phyloP scores from a whole-genome alignment of 2,113 vertebrate species.

The Pseudopipra pipra region DNA sequence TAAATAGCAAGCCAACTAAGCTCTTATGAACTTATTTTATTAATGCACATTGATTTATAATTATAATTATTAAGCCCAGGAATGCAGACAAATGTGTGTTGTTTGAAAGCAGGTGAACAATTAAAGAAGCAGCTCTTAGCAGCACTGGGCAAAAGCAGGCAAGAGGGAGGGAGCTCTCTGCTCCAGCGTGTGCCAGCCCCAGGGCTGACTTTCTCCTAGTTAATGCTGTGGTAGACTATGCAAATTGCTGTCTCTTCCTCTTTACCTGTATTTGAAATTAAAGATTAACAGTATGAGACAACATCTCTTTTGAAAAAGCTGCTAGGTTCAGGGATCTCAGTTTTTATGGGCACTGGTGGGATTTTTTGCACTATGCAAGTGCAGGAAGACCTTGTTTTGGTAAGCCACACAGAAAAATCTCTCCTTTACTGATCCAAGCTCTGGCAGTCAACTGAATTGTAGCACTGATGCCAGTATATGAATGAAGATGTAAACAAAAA shows the following conservation, averaged over 20 bases:
- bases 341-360: background rate
- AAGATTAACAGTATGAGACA: background rate
- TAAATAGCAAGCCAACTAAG: conserved; percentile 39
- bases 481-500: conserved; percentile 10
- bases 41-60: conserved; percentile 54
- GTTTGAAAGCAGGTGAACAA: conserved; percentile 20
- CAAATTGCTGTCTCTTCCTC: background rate
- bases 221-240: background rate
- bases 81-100: conserved; percentile 30
- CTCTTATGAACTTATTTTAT: conserved; percentile 38
- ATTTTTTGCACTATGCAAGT: background rate
- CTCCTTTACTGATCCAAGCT: background rate
- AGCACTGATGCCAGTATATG: background rate
- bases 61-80: conserved; percentile 23
- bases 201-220: background rate
- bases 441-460: background rate
- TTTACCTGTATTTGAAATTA: background rate
- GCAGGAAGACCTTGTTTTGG: background rate
- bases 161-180: background rate
- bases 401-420: background rate
- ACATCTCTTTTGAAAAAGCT: background rate
- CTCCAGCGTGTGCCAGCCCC: background rate
- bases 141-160: background rate
- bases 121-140: background rate
- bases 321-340: background rate